Percentiles rank a stretch among this genome's conserved stretches.
These are phyloP conservation scores for Acanthosoma haemorrhoidale DNA, from an alignment of 2,888 invertebrate genomes.

Conservation along the genomic window DNA sequence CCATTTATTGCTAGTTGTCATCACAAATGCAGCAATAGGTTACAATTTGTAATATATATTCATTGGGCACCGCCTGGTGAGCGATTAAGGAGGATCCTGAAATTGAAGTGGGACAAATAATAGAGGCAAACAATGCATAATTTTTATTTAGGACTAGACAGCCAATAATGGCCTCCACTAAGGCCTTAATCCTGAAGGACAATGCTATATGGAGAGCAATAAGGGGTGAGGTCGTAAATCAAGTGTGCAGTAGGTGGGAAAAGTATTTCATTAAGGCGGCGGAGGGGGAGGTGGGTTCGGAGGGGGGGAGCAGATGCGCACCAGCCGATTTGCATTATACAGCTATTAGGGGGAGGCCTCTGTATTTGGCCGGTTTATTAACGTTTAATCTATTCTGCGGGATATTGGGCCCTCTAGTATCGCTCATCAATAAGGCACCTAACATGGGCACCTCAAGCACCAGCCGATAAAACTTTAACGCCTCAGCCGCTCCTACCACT, in stretches of 20 bases:
- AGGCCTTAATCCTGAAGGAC: slow-evolving; percentile 33
- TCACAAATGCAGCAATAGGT: too few species aligned
- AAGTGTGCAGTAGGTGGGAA: slow-evolving; percentile 37
- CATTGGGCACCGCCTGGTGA: neutral
- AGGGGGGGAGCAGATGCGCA: slow-evolving; percentile 30
- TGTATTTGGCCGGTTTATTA: slow-evolving; percentile 38
- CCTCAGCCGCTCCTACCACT: slow-evolving; percentile 12
- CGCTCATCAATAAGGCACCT: slow-evolving; percentile 35
- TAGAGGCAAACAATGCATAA: slow-evolving; percentile 25
- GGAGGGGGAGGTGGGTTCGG: slow-evolving; percentile 19
- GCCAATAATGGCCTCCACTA: slow-evolving; percentile 16
- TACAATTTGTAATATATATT: slow-evolving; percentile 6
- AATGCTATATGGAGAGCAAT: slow-evolving; percentile 37
- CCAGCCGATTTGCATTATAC: slow-evolving; percentile 36
- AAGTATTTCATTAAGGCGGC: slow-evolving; percentile 39
- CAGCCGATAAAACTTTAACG: slow-evolving; percentile 25
- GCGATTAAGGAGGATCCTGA: neutral
- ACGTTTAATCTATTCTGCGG: slow-evolving; percentile 40
- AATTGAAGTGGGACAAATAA: slow-evolving; percentile 21
- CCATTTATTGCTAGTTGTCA: too few species aligned
- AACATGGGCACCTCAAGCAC: slow-evolving; percentile 21
- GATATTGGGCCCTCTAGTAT: slow-evolving; percentile 32
- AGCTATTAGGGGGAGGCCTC: slow-evolving; percentile 33
- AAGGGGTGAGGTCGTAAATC: slow-evolving; percentile 36
- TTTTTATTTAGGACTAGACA: slow-evolving; percentile 18